A percentile compares a stretch with the other conserved stretches of the same genome.
These are phyloP conservation scores for Flexamia atlantica DNA, from an alignment of 2,888 invertebrate species.

Conservation along the genomic window DNA sequence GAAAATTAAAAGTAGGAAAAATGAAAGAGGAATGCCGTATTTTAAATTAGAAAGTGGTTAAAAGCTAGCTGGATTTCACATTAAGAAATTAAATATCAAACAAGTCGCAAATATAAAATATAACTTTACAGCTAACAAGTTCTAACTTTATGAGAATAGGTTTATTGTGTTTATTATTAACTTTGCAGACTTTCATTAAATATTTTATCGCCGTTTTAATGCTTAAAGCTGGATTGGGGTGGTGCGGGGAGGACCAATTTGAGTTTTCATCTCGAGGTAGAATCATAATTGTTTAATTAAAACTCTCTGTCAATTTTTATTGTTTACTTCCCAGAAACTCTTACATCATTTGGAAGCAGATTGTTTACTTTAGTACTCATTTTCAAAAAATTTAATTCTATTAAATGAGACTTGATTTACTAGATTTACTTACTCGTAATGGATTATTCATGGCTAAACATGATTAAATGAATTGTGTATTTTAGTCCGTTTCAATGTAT, in stretches of 20 bases:
- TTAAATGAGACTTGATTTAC: too few species aligned
- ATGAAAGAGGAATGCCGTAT: too few species aligned
- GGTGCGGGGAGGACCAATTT: not conserved
- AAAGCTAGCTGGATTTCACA: not conserved
- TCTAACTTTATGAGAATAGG: slow-evolving; percentile 37
- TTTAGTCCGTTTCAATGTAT: too few species aligned
- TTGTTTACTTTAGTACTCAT: too few species aligned
- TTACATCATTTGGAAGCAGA: not conserved
- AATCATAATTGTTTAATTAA: slow-evolving; percentile 34
- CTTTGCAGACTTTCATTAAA: slow-evolving; percentile 31
- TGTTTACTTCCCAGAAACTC: not conserved
- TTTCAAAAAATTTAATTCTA: too few species aligned
- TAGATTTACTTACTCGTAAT: too few species aligned
- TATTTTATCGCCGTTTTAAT: slow-evolving; percentile 20
- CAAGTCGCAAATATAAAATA: slow-evolving; percentile 3
- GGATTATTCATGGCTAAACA: too few species aligned
- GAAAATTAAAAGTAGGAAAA: too few species aligned
- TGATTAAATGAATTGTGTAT: too few species aligned
- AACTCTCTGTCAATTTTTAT: not conserved
- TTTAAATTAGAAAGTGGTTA: not conserved
- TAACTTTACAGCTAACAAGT: slow-evolving; percentile 22
- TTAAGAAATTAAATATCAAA: slow-evolving; percentile 13
- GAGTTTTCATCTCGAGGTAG: not conserved
- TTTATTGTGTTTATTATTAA: slow-evolving; percentile 58
- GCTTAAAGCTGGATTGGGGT: not conserved